Conservation (phyloP, 2,113 vertebrate species). For the Merops nubicus region DNA sequence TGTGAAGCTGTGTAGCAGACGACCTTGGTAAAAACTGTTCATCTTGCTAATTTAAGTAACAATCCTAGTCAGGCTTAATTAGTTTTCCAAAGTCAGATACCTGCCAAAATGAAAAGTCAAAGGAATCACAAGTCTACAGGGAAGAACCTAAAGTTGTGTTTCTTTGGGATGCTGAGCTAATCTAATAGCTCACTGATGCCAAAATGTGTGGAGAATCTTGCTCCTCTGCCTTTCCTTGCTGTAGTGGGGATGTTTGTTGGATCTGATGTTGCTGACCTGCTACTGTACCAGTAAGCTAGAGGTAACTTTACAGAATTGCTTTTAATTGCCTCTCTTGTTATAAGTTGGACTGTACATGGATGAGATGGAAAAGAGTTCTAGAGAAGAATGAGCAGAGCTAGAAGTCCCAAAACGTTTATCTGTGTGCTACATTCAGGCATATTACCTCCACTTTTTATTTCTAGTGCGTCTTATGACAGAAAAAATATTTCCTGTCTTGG, state of each 20-base stretch:
- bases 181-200: neutral
- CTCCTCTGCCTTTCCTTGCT: rapidly evolving
- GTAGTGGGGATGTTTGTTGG: neutral
- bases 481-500: neutral
- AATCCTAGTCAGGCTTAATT: neutral
- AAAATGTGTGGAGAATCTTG: neutral
- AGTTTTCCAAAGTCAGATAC: neutral
- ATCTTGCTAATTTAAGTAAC: neutral
- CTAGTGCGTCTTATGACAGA: neutral
- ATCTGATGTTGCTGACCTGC: neutral
- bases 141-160: neutral
- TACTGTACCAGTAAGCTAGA: neutral
- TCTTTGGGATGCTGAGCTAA: neutral
- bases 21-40: neutral
- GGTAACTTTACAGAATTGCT: neutral
- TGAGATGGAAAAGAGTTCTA: neutral
- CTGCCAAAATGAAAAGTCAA: neutral
- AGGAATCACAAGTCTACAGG: neutral
- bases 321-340: neutral
- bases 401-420: neutral
- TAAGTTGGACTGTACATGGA: neutral
- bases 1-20: neutral
- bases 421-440: neutral
- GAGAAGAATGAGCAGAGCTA: neutral
- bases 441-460: neutral